Evolutionary conservation across 2,113 vertebrate genomes (phyloP), one percentile per base, ranked within the genome.

Genomic region (Limanda limanda): DNA sequence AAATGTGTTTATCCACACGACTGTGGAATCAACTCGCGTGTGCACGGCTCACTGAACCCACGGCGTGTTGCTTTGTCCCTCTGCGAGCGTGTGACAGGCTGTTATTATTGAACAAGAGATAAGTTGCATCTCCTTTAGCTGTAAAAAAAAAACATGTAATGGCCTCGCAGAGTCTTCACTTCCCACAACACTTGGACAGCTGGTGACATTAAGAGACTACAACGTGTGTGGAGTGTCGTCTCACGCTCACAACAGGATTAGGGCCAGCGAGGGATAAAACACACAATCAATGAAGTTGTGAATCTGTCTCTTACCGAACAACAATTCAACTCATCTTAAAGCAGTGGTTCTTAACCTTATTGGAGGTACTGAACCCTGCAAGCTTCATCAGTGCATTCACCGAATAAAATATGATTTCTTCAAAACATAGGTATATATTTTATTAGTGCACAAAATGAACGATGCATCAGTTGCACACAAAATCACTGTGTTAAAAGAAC

Each of bases 1-100:
- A 67, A 74, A n/a, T 25, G 5, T 64, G 13, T 80, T 77, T 70
- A 37, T 76, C 47, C 45, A 23, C 60, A 23, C 47, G 61, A 59
- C 35, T 35, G 51, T 60, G 25, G 13, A 67, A 76, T 17, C 59
- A 37, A 69, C n/a, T 18, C 59, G 10, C 55, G 15, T 58, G 15
- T 14, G n/a, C 48, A 15, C 15, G 47, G 47, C 47, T 54, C 51
- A 10, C 20, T 66, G 47, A 60, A 47, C 31, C 57, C 37, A 58
- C 35, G 37, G 0, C 57, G 27, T n/a, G 13, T 51, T 13, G 40
- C 15, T 24, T 78, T 68, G 61, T 60, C n/a, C 47, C 3, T 66
- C 15, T 57, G 21, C 15, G 24, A 14, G 3, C 66, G 58, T 65
- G 40, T 25, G 18, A n/a, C 18, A 40, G 23, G 2, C 20, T 25